phyloP scores from a whole-genome alignment of 2,113 vertebrate species.

The Gavialis gangeticus region DNA sequence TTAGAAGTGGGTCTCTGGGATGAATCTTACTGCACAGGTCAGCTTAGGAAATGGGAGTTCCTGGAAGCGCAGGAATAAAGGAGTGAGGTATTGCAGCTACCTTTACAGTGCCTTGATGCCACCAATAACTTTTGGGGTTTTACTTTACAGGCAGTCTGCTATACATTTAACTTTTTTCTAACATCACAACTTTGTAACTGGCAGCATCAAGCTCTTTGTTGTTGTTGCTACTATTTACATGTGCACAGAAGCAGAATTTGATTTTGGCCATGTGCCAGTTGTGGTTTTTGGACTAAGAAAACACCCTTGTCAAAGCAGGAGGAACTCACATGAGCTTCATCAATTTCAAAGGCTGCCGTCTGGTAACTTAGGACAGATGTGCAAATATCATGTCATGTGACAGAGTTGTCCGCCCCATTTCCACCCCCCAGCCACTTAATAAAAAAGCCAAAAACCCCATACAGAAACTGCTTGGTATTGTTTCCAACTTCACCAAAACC shows the following conservation, averaged over 20 bases:
- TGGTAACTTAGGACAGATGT: background rate
- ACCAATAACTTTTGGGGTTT: too few species aligned
- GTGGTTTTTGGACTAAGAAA: background rate
- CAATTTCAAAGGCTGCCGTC: background rate
- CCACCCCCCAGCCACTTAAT: background rate
- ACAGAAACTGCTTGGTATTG: background rate
- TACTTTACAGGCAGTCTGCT: background rate
- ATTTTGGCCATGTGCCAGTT: background rate
- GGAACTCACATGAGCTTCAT: background rate
- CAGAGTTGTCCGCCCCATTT: background rate
- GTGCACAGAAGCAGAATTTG: background rate
- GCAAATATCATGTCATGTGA: background rate
- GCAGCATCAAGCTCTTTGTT: background rate
- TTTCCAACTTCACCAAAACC: background rate
- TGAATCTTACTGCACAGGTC: background rate
- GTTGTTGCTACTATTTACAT: background rate
- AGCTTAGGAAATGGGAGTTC: background rate
- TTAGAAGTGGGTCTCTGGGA: background rate
- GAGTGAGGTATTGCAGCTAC: background rate
- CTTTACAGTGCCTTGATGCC: background rate
- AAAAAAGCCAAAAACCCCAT: background rate
- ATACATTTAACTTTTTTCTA: background rate
- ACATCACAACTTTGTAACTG: accelerated
- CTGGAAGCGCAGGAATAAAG: accelerated
- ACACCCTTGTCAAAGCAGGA: background rate